A percentile compares a stretch with the other conserved stretches of the same genome.
These are phyloP conservation scores for Hydriomena furcata DNA, from an alignment of 2,888 invertebrate genomes.

Conservation along the genomic window DNA sequence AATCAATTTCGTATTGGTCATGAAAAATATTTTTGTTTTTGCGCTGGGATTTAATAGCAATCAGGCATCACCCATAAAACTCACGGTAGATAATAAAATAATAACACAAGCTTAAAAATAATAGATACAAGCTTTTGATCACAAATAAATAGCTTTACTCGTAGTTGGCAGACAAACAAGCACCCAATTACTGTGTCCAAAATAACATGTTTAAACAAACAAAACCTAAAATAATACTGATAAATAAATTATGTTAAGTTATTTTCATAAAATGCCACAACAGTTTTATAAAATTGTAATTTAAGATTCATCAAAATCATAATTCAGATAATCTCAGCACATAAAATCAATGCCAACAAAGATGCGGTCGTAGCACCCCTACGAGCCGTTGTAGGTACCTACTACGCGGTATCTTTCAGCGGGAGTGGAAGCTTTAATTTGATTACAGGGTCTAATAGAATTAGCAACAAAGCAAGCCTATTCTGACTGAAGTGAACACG, in stretches of 20 bases:
- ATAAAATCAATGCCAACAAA: constrained; percentile 5
- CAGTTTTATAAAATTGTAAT: no score
- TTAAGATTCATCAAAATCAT: not conserved
- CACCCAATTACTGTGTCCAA: not conserved
- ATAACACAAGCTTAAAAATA: no score
- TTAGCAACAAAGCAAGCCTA: constrained; percentile 17
- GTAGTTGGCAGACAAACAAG: no score
- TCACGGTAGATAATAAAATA: constrained; percentile 17
- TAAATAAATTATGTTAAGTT: not conserved
- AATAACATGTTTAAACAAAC: not conserved
- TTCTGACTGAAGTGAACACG: constrained; percentile 12
- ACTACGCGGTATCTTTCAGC: constrained; percentile 3
- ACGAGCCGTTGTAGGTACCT: constrained; percentile 11
- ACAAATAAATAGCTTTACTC: not conserved
- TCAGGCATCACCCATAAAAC: constrained; percentile 13
- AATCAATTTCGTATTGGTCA: constrained; percentile 37
- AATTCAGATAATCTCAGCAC: no score
- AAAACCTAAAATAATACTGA: not conserved
- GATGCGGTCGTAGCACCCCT: constrained; percentile 7
- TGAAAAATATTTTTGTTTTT: constrained; percentile 15
- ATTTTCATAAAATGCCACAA: not conserved
- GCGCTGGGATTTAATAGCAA: constrained; percentile 11
- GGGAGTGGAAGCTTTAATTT: constrained; percentile 14
- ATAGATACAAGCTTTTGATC: constrained; percentile 1
- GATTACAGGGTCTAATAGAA: constrained; percentile 24